Percentiles rank a stretch among this genome's conserved stretches.
Evolutionary conservation across 1,140 invertebrate genomes (phyloP).

Genomic region (Achatina immaculata): DNA sequence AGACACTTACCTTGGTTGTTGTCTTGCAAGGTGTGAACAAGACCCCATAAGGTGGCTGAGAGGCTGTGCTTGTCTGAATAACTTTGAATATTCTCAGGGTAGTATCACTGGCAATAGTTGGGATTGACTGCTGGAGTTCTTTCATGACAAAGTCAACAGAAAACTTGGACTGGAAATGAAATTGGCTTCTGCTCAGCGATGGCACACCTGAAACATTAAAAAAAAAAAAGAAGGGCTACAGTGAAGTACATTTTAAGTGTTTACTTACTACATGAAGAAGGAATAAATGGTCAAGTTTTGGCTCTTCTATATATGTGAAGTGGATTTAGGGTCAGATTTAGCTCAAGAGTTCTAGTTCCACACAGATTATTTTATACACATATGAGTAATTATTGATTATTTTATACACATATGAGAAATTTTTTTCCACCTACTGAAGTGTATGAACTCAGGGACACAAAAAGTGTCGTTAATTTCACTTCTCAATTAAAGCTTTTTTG

Average conservation of each 20-base stretch:
- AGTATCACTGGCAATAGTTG: slow-evolving; percentile 58
- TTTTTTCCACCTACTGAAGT: too few relatives aligned
- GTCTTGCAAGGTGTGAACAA: slow-evolving; percentile 72
- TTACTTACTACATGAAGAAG: too few relatives aligned
- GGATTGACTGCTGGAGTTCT: slow-evolving; percentile 74
- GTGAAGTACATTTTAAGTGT: background rate
- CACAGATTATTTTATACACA: too few relatives aligned
- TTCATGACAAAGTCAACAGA: slow-evolving; percentile 71
- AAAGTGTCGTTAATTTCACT: too few relatives aligned
- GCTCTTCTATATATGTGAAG: too few relatives aligned
- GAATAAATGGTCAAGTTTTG: too few relatives aligned
- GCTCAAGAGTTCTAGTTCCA: too few relatives aligned
- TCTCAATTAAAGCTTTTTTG: too few relatives aligned
- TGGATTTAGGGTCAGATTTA: too few relatives aligned
- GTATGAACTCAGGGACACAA: too few relatives aligned
- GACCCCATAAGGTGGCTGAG: slow-evolving; percentile 68
- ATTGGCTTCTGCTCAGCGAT: slow-evolving; percentile 54
- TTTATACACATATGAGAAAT: too few relatives aligned
- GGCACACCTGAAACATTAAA: slow-evolving; percentile 54
- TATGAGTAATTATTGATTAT: too few relatives aligned
- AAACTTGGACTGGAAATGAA: slow-evolving; percentile 53
- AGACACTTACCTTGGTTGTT: slow-evolving; percentile 50
- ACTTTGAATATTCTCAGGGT: slow-evolving; percentile 64
- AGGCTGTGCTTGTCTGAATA: slow-evolving; percentile 43
- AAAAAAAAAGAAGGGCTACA: background rate